Base-by-base conservation (phyloP, 2,113 vertebrate genomes). In the Amblyopsis rosae region DNA sequence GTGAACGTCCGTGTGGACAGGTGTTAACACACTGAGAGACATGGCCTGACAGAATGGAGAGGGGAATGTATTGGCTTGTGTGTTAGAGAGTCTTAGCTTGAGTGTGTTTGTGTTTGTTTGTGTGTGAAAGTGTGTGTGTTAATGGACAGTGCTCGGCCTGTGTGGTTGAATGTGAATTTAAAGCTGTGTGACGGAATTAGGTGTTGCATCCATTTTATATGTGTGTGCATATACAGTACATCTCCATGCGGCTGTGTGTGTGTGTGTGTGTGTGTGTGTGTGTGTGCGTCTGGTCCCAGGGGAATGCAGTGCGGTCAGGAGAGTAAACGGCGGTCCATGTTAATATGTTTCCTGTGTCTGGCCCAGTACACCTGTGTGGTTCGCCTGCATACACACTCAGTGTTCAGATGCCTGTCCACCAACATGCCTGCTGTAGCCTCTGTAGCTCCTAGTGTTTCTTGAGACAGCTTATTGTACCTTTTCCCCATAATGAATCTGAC, bases 271-370 rank as follows among this genome's bases (percentile, higher is more conserved):
- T 26, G 45, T 60, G 41, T 47, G 19, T 47, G 45, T 33, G 10
- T 72, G 26, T 57, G 57, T 73, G 33, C 19, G 50, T 78, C 72
- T 82, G 12, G 76, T 84, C 85, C 90, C 90, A 35, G 68, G 74
- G 90, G 91, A 88, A 82, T 62, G 1, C 62, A 12, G 71, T 86
- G 89, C 74, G 91, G 90, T 92, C 68, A 87, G 79, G 62, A 90
- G 85, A 86, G 90, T 87, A 92, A 93, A 90, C 87, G 77, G 54
- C 69, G 90, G 85, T 88, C 83, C 84, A 71, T 76, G 80, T 88
- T 92, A 86, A 91, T 87, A 86, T 47, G 75, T 81, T 89, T 91
- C 91, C 87, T 90, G 86, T 83, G 77, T 83, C 88, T 85, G 85
- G 86, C 72, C 79, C 73, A 77, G 60, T 79, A 15, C 87, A 91